Base-by-base conservation (phyloP, 2,888 invertebrate species). In the Agrochola litura region DNA sequence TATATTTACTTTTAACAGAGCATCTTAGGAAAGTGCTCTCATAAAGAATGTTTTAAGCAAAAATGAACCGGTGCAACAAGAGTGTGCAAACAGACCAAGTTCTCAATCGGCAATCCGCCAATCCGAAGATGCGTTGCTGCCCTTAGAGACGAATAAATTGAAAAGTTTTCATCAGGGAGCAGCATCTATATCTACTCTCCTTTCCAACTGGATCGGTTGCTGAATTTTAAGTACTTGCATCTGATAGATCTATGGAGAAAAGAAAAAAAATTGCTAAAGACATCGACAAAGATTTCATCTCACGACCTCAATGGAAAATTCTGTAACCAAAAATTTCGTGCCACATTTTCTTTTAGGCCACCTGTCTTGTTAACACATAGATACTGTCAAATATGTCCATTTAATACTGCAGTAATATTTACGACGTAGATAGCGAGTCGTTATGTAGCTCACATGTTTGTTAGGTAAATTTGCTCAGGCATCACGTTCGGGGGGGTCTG, bases 401-500 rank as follows among this genome's bases (percentile, higher is more conserved):
- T 54, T 76, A 71, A 76, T 64, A 73, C 41, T 37, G 22, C 49
- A 37, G 61, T 63, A 54, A 67, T 71, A 75, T 82, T 83, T 79
- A 83, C 73, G 41, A 76, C 22, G 56, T 1, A 67, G 88, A 87
- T 86, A 87, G 74, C 54, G 63, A 46, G 65, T 72, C 37, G 66
- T 76, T 61, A 67, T 43, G 58, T 64, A 43, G 69, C 43, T 85
- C 61, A 61, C 37, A 46, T 85, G 77, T 87, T 76, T 77, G 63
- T n/a, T 49, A 12, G 0, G 64, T 61, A 79, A 87, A 87, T 76
- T 54, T 69, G 41, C 68, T n/a, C 49, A 56, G 30, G 63, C 65
- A 75, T 77, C 82, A 71, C 70, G 82, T 77, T 75, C 75, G 79
- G 86, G 83, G 83, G 83, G 83, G 83, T 84, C 83, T 84, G 43